Evolutionary conservation across 2,888 invertebrate species (phyloP).

Genomic region (Apotomis capreana): DNA sequence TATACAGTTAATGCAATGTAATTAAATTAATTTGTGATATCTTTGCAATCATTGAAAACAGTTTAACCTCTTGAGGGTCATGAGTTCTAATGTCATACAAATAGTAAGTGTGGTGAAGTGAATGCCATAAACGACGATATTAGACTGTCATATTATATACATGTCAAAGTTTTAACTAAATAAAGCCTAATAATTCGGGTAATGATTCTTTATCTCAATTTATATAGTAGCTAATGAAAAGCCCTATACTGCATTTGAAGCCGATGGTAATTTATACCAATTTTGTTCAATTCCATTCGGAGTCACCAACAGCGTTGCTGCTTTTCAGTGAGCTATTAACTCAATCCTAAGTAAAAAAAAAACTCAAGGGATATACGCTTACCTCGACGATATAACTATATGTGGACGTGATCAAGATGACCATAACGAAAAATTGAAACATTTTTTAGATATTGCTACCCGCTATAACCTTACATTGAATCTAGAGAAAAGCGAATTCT

Average conservation of each 20-base stretch:
- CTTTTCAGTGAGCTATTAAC: neutral
- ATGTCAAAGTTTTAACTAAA: too few species aligned
- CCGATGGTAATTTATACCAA: conserved; percentile 8
- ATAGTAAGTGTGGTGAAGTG: too few species aligned
- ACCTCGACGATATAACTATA: conserved; percentile 14
- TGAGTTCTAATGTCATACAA: too few species aligned
- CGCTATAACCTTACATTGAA: neutral
- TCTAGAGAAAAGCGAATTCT: conserved; percentile 9
- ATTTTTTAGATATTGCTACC: neutral
- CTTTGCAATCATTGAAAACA: too few species aligned
- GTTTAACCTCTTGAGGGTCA: too few species aligned
- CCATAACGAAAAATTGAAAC: neutral
- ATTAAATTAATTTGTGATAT: too few species aligned
- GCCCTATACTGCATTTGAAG: conserved; percentile 23
- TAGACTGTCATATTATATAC: too few species aligned
- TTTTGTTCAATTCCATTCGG: neutral
- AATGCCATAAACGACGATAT: too few species aligned
- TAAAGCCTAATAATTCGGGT: too few species aligned
- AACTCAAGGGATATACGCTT: neutral
- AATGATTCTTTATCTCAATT: too few species aligned
- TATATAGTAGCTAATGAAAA: conserved; percentile 7
- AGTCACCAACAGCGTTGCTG: neutral
- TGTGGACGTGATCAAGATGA: conserved; percentile 10
- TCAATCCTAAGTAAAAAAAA: neutral
- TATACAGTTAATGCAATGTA: neutral